Percentiles rank a stretch among this genome's conserved stretches.
Conservation (phyloP, 2,797 vertebrate genomes). For the Halcyon leucocephala region DNA sequence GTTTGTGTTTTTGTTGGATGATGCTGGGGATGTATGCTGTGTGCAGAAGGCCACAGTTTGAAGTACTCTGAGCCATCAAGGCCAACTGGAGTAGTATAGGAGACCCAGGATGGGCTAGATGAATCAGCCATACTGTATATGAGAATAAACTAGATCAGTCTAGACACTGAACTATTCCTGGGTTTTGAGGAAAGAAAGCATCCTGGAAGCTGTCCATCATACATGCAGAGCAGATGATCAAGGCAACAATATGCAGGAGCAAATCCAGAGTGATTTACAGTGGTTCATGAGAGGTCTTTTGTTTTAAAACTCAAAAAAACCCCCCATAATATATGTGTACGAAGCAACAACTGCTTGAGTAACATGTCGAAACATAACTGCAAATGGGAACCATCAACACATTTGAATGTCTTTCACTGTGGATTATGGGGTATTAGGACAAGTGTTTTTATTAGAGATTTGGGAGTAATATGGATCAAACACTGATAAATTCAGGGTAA, state of each 20-base stretch:
- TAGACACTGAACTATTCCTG: neutral
- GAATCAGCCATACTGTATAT: neutral
- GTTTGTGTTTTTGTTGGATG: neutral
- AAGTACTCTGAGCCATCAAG: neutral
- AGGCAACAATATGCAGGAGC: neutral
- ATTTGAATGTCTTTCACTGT: neutral
- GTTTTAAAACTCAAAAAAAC: neutral
- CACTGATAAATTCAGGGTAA: neutral
- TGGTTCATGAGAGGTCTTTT: neutral
- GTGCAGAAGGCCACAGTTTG: accelerated
- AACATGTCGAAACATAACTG: neutral
- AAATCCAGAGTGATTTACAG: neutral
- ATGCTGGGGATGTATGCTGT: neutral
- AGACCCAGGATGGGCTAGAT: neutral
- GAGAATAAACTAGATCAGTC: neutral
- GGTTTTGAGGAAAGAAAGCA: neutral
- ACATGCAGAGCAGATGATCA: neutral
- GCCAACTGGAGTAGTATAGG: neutral
- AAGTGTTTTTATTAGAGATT: neutral
- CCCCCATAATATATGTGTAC: neutral
- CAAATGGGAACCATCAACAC: neutral
- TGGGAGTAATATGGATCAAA: neutral
- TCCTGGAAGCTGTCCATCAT: neutral
- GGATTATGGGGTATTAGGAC: neutral
- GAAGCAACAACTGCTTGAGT: neutral